Evolutionary conservation across 2,888 invertebrate species (phyloP).

Genomic region (Ichneumon xanthorius): DNA sequence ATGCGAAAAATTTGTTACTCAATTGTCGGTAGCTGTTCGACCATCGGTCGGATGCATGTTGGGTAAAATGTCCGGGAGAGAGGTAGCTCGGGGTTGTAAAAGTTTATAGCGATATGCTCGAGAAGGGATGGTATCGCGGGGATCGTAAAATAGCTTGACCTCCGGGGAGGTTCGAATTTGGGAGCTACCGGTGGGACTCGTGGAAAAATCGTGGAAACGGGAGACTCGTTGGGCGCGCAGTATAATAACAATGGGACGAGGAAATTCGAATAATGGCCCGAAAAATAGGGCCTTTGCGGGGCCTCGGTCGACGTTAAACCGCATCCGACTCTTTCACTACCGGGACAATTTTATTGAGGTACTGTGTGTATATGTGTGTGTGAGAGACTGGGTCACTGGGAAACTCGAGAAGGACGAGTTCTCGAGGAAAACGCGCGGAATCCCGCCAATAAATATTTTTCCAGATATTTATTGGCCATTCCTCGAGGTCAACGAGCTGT

Average conservation of each 20-base stretch:
- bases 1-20: slow-evolving; percentile 43
- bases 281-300: slow-evolving; percentile 39
- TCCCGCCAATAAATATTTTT: slow-evolving; percentile 9
- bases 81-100: slow-evolving; percentile 5
- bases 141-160: slow-evolving; percentile 47
- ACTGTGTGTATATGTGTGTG: neutral
- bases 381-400: slow-evolving; percentile 13
- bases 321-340: slow-evolving; percentile 22
- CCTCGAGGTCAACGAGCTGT: slow-evolving; percentile 17
- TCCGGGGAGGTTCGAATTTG: neutral
- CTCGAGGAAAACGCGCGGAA: slow-evolving; percentile 4
- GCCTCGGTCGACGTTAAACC: slow-evolving; percentile 38
- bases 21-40: slow-evolving; percentile 45
- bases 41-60: neutral
- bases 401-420: slow-evolving; percentile 2
- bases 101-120: slow-evolving; percentile 47
- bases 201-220: slow-evolving; percentile 10
- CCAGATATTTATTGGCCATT: slow-evolving; percentile 19
- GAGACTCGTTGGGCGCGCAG: neutral
- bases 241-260: slow-evolving; percentile 6
- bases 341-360: slow-evolving; percentile 16
- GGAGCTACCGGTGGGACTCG: slow-evolving; percentile 10
- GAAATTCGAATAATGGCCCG: slow-evolving; percentile 25
- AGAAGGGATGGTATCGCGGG: slow-evolving; percentile 35
- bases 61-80: neutral